Base-by-base conservation (phyloP, 2,888 invertebrate genomes). In the Sepiola atlantica region DNA sequence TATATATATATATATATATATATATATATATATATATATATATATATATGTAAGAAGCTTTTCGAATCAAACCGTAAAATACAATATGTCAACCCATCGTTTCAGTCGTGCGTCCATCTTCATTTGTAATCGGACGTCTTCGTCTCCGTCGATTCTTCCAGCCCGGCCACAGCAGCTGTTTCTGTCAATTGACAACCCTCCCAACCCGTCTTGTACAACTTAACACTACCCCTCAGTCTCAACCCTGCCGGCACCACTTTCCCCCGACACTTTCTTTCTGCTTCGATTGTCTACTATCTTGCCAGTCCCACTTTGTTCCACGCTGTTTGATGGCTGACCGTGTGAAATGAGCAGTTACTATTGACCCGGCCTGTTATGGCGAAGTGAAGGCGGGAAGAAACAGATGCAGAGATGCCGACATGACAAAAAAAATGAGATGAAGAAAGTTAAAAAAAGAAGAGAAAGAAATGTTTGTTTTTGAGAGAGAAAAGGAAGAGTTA, bases 261-360 rank as follows among this genome's bases (percentile, higher is more conserved):
- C 32, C 32, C 77, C 10, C 77, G 77, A 77, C 77, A n/a, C 77
- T n/a, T 77, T 77, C 77, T 77, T 77, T 77, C 77, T 77, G 77
- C 77, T 20, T 77, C 77, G 32, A 77, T 77, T 77, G 77, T 77
- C 77, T n/a, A 32, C 77, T n/a, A 77, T 77, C 77, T 77, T 77
- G 32, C 77, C 77, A 77, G 77, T 77, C n/a, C 77, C 77, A 77
- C 77, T 77, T 77, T 77, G 77, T 77, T 77, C 77, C 77, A 77
- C 77, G 77, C 77, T 77, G 77, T 77, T 77, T 77, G 77, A 77
- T 77, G 77, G 77, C 77, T 77, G 77, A 77, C 77, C 77, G 77
- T 77, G 77, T 77, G 77, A 77, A 77, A 77, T 77, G 77, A 77
- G 77, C 77, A 77, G 77, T 77, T 77, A 77, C 77, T 77, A 77